Base-by-base conservation (phyloP, 2,888 invertebrate genomes). In the Hipparchia semele region DNA sequence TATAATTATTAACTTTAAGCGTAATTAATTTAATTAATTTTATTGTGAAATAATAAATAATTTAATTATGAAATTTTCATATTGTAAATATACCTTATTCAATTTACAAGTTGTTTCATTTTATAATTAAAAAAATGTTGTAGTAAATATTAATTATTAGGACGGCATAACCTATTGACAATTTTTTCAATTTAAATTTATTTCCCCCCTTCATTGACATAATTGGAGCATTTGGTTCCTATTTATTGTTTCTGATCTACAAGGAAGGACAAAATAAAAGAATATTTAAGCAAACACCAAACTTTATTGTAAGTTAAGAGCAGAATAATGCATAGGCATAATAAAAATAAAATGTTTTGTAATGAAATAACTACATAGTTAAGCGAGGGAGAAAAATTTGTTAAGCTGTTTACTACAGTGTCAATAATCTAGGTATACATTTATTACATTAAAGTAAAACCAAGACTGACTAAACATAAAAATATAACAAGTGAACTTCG, bases 381-480 rank as follows among this genome's bases (percentile, higher is more conserved):
- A 82, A 80, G 84, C 81, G 85, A 86, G 80, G 79, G 79, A 83
- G 79, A 79, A 81, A 81, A 81, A 81, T 79, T 79, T 79, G 78
- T 1, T 23, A 59, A 59, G 59, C 80, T 79, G 77, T 81, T 81
- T 77, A 80, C 77, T 75, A 75, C 76, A 77, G 79, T 81, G 80
- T 79, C 76, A 80, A 77, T 79, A 81, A 78, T 72, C 75, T 77
- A 78, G 77, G 77, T 74, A 77, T 78, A 79, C 75, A 72, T 72
- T 72, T 78, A 74, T 77, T 74, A 76, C 59, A 75, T 77, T 76
- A 79, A 79, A 88, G 92, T 93, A 91, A 90, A 94, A 94, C 94
- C 94, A 94, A 94, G 94, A 94, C 94, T 91, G 90, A 94, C 94
- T 94, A 94, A 94, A 94, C 92, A 91, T 82, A 92, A 93, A 89